phyloP scores from a whole-genome alignment of 2,888 invertebrate species.

The Cancer borealis region DNA sequence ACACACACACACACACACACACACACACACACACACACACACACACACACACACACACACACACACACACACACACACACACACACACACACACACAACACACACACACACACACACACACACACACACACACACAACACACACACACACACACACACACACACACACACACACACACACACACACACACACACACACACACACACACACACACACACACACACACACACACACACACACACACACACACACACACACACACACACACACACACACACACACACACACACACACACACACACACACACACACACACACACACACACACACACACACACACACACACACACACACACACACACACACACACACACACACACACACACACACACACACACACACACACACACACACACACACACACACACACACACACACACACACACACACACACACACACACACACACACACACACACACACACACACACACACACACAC shows the following conservation, averaged over 20 bases:
- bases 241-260: background rate
- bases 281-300: no score
- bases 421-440: slow-evolving; percentile 9
- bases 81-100: no score
- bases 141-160: no score
- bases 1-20: slow-evolving; percentile 14
- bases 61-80: background rate
- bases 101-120: no score
- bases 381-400: slow-evolving; percentile 15
- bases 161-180: no score
- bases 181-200: no score
- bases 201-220: background rate
- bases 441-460: background rate
- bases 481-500: background rate
- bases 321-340: no score
- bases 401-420: slow-evolving; percentile 18
- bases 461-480: background rate
- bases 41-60: background rate
- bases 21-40: background rate
- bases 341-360: no score
- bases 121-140: no score
- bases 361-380: background rate
- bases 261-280: background rate
- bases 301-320: no score
- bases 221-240: background rate